Percentiles rank a stretch among this genome's conserved stretches.
These are phyloP conservation scores for Phalera bucephala DNA, from an alignment of 2,888 invertebrate species.

Conservation along the genomic window DNA sequence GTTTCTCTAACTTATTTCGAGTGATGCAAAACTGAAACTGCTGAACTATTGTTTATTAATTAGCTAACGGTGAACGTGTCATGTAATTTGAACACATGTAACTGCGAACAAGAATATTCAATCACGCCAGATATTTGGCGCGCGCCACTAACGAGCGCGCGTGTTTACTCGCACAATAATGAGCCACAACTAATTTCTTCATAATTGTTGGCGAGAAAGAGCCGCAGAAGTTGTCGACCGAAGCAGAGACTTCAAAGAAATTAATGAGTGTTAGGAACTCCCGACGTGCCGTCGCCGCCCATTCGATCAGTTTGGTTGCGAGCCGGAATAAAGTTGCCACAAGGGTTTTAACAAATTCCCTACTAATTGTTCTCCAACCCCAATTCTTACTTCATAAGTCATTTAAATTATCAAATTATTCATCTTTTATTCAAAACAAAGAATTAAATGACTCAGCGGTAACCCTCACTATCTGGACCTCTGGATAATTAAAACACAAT, in stretches of 20 bases:
- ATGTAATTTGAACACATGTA: too few species aligned
- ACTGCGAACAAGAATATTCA: too few species aligned
- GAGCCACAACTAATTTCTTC: too few species aligned
- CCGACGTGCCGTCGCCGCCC: conserved; percentile 71
- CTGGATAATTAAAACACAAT: conserved; percentile 46
- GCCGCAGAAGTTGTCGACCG: conserved; percentile 64
- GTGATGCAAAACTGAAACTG: too few species aligned
- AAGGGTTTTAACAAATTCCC: conserved; percentile 67
- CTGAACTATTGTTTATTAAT: too few species aligned
- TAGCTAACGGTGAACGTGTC: too few species aligned
- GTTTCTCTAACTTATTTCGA: too few species aligned
- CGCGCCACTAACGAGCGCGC: too few species aligned
- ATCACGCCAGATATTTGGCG: too few species aligned
- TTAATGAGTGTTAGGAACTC: conserved; percentile 81
- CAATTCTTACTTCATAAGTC: conserved; percentile 48
- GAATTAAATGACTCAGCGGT: conserved; percentile 43
- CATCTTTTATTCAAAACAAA: conserved; percentile 51
- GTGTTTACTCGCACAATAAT: too few species aligned
- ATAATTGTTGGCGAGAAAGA: conserved; percentile 65
- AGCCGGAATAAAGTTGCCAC: conserved; percentile 77
- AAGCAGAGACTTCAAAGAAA: conserved; percentile 76
- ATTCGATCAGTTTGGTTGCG: conserved; percentile 80
- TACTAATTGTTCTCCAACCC: conserved; percentile 62
- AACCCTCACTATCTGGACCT: conserved; percentile 35
- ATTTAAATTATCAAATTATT: conserved; percentile 51